Base-by-base conservation (phyloP, 2,797 vertebrate species). In the Spinibarbus caldwelli region DNA sequence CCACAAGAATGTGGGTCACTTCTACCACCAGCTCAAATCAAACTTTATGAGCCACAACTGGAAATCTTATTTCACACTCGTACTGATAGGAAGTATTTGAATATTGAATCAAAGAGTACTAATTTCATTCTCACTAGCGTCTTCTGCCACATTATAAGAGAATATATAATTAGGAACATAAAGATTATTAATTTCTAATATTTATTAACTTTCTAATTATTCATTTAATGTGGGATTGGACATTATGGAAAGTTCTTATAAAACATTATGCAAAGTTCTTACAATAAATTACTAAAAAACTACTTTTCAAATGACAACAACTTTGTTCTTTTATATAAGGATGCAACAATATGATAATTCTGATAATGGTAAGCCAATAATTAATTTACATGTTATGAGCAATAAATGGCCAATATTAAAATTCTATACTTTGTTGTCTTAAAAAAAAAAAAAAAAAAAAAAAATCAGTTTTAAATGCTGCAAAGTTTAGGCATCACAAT, bases 1-100 rank as follows among this genome's bases (percentile, higher is more conserved):
- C 88, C 85, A 86, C 64, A 92, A 91, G 91, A 94, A 96, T 96
- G 92, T 95, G 94, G 95, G 95, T 95, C 95, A 95, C 89, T 93
- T 91, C 93, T 83, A 88, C 89, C 84, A 87, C 88, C 86, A 93
- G 92, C 87, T 93, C 88, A 73, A 91, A 91, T 91, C 90, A 93
- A 95, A 94, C 89, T 89, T 92, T 89, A 88, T 62, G 59, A 92
- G 91, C 84, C 67, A 76, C 70, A 76, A 80, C 86, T 88, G 91
- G 88, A 92, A 94, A 92, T 93, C 92, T 78, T 85, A 88, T 94
- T 93, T 92, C 88, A 93, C 86, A 91, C 90, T 92, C 68, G 19
- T 67, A 34, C 84, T 89, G 84, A 93, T 88, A 83, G 78, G 88
- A 79, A 87, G 11, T 78, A 52, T 91, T 90, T 89, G 67, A 93